Base-by-base conservation (phyloP, 2,888 invertebrate species). In the Oscheius myriophilus region DNA sequence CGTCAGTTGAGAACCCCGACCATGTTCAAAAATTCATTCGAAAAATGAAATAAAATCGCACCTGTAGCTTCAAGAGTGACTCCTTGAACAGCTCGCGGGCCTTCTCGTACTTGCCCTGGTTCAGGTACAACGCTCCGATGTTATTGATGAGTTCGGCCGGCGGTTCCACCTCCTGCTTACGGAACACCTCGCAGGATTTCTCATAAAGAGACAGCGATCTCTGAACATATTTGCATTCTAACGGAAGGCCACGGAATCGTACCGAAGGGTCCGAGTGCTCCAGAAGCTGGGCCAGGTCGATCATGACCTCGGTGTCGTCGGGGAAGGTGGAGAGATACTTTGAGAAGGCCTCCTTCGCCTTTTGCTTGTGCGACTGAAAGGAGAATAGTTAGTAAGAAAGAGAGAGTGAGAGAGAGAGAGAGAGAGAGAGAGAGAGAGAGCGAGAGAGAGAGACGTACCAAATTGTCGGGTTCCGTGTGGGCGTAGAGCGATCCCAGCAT, bases 131-230 rank as follows among this genome's bases (percentile, higher is more conserved):
- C 0, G 96, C 93, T 0, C 94, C 96, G 0, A 98, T 94, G 88
- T 99, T 99, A 89, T 97, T 98, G 45, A 95, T 89, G 84, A 99
- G 96, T 89, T 99, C 98, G 0, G 97, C 94, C 0, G 97, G 97
- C 66, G 73, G 69, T 42, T 71, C 69, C 14, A 75, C 93, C 82
- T 93, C 92, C n/a, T 75, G 78, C 1, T 93, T 93, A 77, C 96
- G 96, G 82, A 92, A 92, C 51, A 98, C 89, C 72, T 98, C 93
- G 84, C 92, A 92, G 77, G 93, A 94, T 33, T 93, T 96, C 61
- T 91, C 93, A 87, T 98, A 98, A 0, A 96, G 95, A 82, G 92
- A 92, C 45, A 98, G 89, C 0, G 97, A 93, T 55, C 92, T 93
- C 89, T 92, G 80, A 33, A 71, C 65, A 51, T 45, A 39, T 55